Evolutionary conservation across 2,888 invertebrate genomes (phyloP), one percentile per base, ranked within the genome.

Genomic region (Achlya flavicornis): DNA sequence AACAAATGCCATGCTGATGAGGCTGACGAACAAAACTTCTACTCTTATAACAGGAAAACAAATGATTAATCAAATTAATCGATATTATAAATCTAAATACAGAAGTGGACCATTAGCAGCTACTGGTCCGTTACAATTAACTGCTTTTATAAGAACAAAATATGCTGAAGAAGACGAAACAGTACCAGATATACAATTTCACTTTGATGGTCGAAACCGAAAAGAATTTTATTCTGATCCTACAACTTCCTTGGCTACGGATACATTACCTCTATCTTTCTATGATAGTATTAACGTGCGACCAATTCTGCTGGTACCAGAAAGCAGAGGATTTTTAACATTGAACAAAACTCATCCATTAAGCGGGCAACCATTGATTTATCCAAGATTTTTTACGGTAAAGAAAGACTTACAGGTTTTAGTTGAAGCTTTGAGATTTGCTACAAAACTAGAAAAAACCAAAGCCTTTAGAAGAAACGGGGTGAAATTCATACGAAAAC

Each of bases 351-450:
- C 95, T 0, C 94, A 97, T 89, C 97, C 97, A 0, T 89, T 83
- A 57, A 94, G 94, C 76, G 96, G 96, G 0, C 93, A 94, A 66
- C 97, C 97, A 0, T 79, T 96, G 62, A 96, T 98, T 68, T 95
- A 96, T 77, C 95, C 97, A 0, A 95, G 95, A 74, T 95, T 95
- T 63, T 96, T 95, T 66, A 94, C 94, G 6, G 91, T 93, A n/a
- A 87, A 94, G 75, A 91, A 94, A 14, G 97, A 97, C 81, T 78
- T 96, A 4, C 86, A 94, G 46, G 92, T 94, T 26, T 91, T 96
- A 73, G 89, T 96, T 12, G 94, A 94, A 70, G 95, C 95, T 4
- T 88, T 96, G 19, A 94, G 94, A 74, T 95, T 95, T 72, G 94
- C 92, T 4, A 80, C 94, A 8, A 91, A 90, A 64, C 81, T 96